Base-by-base conservation (phyloP, 2,797 vertebrate genomes). In the Notolabrus celidotus region DNA sequence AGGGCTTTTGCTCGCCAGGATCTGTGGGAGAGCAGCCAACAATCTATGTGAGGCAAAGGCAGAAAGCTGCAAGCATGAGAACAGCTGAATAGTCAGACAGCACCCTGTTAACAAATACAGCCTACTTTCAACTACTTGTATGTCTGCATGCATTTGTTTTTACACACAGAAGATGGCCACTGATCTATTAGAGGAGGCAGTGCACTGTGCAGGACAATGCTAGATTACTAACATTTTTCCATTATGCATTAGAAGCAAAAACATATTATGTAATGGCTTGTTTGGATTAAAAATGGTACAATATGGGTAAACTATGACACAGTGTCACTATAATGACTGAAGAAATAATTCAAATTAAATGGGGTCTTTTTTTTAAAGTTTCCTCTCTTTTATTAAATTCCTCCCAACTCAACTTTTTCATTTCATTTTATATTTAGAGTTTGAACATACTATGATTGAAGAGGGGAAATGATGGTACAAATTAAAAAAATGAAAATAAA, bases 1-100 rank as follows among this genome's bases (percentile, higher is more conserved):
- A 94, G 91, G 89, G 95, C 94, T 95, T 96, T 95, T 95, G 91
- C 94, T 94, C 85, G 85, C 79, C 89, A 91, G 76, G 89, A 95
- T 94, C 93, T 91, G 86, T 83, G 79, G 94, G 93, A 93, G 89
- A 93, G 92, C 88, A 88, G 82, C 85, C 92, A 93, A 91, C 92
- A 92, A 88, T 91, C 87, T 87, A 55, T 91, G 93, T 85, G 92
- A 95, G 90, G 92, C 94, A 92, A 93, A 94, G 90, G 83, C 87
- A 89, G 86, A 91, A 51, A 85, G 85, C 89, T 85, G 46, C 59
- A 16, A 83, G 85, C 70, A 58, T 49, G 75, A 7, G 36, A 90
- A 84, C 83, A 81, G 74, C 79, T 64, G 80, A 79, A 86, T 84
- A 90, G 85, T 90, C 88, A 88, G 74, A 85, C 9, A 33, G 72